These are phyloP conservation scores for Aricia agestis DNA, from an alignment of 1,140 invertebrate genomes.

Conservation along the genomic window DNA sequence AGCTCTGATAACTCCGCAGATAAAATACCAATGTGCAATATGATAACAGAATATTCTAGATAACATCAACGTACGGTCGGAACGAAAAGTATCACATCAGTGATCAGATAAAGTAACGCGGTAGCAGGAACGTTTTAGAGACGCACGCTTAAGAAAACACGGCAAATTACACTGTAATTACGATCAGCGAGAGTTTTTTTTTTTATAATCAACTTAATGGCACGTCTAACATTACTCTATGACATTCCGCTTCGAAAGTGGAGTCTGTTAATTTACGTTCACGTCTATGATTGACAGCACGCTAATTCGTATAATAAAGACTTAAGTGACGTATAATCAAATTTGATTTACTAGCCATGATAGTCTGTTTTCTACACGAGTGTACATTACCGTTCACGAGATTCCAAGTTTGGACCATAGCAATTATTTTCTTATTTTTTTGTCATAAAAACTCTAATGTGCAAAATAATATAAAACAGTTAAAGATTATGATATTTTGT, in stretches of 20 bases:
- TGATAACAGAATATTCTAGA: conserved; percentile 37
- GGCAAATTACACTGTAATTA: conserved; percentile 12
- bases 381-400: background rate
- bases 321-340: conserved; percentile 24
- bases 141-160: conserved; percentile 10
- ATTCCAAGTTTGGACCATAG: background rate
- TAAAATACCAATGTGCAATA: conserved; percentile 45
- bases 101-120: conserved; percentile 20
- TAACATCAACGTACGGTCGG: conserved; percentile 19
- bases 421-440: background rate
- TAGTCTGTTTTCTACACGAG: conserved; percentile 1
- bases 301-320: conserved; percentile 38
- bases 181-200: conserved; percentile 15
- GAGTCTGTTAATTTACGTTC: conserved; percentile 47
- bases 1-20: conserved; percentile 44
- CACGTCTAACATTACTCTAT: conserved; percentile 49
- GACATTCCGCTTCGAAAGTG: conserved; percentile 53
- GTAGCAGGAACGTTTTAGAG: conserved; percentile 8
- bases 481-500: background rate
- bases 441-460: background rate
- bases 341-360: conserved; percentile 15
- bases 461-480: background rate
- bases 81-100: conserved; percentile 28
- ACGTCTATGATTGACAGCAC: conserved; percentile 48
- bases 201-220: conserved; percentile 23